A percentile compares a stretch with the other conserved stretches of the same genome.
Conservation (phyloP, 2,888 invertebrate species). For the Acrocyrtus sp. region DNA sequence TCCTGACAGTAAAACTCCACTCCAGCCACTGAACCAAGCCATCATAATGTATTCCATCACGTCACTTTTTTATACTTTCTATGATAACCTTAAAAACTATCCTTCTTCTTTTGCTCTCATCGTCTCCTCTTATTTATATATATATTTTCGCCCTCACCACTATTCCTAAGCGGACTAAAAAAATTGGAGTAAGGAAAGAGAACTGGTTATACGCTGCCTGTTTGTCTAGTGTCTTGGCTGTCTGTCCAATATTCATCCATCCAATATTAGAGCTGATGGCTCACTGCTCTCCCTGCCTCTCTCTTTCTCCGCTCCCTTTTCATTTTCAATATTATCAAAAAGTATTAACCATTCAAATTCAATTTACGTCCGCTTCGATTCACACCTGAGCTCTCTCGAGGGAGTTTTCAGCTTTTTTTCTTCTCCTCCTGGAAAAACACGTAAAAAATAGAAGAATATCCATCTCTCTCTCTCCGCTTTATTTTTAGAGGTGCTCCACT, state of each 20-base stretch:
- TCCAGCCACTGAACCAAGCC: too few species aligned
- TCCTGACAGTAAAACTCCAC: too few species aligned
- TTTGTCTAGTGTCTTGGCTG: not conserved
- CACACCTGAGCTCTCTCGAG: slow-evolving; percentile 49
- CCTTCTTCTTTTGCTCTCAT: too few species aligned
- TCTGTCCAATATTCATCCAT: not conserved
- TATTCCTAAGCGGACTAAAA: too few species aligned
- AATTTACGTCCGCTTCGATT: slow-evolving; percentile 50
- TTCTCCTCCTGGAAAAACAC: not conserved
- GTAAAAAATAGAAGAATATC: not conserved
- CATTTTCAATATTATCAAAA: slow-evolving; percentile 50
- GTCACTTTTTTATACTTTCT: too few species aligned
- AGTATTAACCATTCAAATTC: slow-evolving; percentile 53
- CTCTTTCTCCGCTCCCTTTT: slow-evolving; percentile 25
- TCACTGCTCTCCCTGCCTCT: slow-evolving; percentile 23
- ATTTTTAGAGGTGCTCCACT: not conserved
- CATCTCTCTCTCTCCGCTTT: not conserved
- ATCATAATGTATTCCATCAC: too few species aligned
- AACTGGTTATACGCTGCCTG: too few species aligned
- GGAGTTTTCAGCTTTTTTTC: slow-evolving; percentile 10
- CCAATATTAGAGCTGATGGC: not conserved
- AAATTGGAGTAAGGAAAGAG: too few species aligned
- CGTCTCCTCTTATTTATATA: too few species aligned
- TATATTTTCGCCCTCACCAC: too few species aligned
- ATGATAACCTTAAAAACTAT: too few species aligned